Evolutionary conservation across 2,888 invertebrate species (phyloP).

Genomic region (Sinelater perroti): DNA sequence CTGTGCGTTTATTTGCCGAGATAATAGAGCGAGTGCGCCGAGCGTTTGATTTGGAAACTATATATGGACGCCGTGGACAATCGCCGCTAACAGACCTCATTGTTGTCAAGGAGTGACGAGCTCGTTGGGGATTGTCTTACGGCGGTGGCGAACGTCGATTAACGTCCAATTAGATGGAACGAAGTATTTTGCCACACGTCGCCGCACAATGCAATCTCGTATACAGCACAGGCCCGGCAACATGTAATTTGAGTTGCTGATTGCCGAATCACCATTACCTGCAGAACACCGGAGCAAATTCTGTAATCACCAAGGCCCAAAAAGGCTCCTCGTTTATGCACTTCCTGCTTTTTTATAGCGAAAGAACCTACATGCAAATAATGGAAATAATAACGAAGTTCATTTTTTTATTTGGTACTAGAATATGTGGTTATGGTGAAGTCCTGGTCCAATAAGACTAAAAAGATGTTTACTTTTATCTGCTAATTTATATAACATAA

Average conservation of each 20-base stretch:
- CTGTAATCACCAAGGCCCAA: neutral
- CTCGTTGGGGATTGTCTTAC: neutral
- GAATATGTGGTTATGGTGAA: no score
- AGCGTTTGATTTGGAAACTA: conserved; percentile 20
- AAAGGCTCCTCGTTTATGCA: neutral
- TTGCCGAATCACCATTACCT: conserved; percentile 11
- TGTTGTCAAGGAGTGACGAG: conserved; percentile 1
- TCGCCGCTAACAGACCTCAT: conserved; percentile 8
- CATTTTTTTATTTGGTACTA: no score
- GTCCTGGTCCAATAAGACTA: no score
- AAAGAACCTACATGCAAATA: neutral
- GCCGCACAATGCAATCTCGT: neutral
- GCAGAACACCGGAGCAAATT: neutral
- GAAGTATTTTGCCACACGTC: conserved; percentile 7
- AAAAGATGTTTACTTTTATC: no score
- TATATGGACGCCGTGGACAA: conserved; percentile 14
- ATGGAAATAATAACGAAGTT: neutral
- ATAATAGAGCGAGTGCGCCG: conserved; percentile 24
- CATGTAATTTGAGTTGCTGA: conserved; percentile 6
- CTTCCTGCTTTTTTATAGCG: neutral
- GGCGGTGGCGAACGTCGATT: conserved; percentile 5
- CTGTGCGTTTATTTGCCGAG: conserved; percentile 14
- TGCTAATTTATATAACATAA: no score
- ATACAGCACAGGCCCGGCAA: conserved; percentile 14
- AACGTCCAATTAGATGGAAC: conserved; percentile 7